A percentile compares a stretch with the other conserved stretches of the same genome.
Conservation (phyloP, 2,888 invertebrate species). For the Synanthedon formicaeformis region DNA sequence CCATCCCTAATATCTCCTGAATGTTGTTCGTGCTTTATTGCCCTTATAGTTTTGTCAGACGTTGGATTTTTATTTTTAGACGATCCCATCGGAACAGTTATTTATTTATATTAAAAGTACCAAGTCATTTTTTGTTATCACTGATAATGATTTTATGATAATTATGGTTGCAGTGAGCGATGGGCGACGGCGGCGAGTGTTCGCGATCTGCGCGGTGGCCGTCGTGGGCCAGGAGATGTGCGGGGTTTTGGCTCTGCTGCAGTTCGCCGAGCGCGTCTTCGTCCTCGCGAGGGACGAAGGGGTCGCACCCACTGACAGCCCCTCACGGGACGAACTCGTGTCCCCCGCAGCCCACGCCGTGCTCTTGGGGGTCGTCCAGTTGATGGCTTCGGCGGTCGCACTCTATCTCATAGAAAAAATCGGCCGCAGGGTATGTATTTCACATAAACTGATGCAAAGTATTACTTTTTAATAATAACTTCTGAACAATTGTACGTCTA, state of each 20-base stretch:
- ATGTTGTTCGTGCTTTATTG: too few relatives aligned
- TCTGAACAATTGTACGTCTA: background rate
- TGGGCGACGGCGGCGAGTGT: constrained; percentile 29
- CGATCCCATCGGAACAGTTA: too few relatives aligned
- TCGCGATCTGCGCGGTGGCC: constrained; percentile 26
- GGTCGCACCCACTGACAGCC: background rate
- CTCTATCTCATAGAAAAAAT: constrained; percentile 40
- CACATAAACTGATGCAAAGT: too few relatives aligned
- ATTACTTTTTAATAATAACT: background rate
- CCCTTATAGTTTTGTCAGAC: too few relatives aligned
- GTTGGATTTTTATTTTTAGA: too few relatives aligned
- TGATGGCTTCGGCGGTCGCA: constrained; percentile 28
- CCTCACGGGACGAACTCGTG: constrained; percentile 6
- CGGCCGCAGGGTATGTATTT: constrained; percentile 32
- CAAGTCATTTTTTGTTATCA: too few relatives aligned
- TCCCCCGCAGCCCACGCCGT: constrained; percentile 31
- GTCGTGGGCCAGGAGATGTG: constrained; percentile 48
- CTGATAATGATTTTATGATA: too few relatives aligned
- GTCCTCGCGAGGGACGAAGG: constrained; percentile 22
- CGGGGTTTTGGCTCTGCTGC: constrained; percentile 43
- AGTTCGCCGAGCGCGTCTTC: constrained; percentile 50
- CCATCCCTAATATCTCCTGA: too few relatives aligned
- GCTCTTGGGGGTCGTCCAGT: constrained; percentile 32
- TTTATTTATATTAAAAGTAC: too few relatives aligned
- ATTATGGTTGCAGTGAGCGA: constrained; percentile 24